Conservation (phyloP, 2,888 invertebrate species). For the Hofmannophila pseudospretella region DNA sequence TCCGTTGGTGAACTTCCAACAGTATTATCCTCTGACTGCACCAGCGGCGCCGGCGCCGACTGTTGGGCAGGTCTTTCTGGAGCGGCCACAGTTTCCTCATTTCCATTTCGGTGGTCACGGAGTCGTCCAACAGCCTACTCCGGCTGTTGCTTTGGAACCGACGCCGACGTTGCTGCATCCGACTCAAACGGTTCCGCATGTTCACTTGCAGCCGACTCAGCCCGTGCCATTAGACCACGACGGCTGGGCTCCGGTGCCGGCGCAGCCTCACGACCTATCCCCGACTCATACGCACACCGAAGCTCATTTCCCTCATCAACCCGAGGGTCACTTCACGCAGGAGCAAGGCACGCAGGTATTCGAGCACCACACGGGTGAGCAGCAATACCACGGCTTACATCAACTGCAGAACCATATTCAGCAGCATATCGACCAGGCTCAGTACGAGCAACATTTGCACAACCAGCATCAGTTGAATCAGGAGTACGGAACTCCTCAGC, state of each 20-base stretch:
- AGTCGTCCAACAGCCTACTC: conserved; percentile 11
- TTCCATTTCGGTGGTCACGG: conserved; percentile 39
- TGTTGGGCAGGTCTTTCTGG: conserved; percentile 32
- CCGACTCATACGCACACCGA: conserved; percentile 1
- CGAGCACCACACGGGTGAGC: conserved; percentile 53
- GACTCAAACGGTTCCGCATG: conserved; percentile 24
- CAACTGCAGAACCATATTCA: conserved; percentile 62
- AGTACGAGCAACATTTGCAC: conserved; percentile 26
- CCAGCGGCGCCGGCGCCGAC: conserved; percentile 17
- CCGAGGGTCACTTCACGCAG: conserved; percentile 38
- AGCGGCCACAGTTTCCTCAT: conserved; percentile 45
- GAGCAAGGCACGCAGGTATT: conserved; percentile 60
- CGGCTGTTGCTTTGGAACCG: conserved; percentile 31
- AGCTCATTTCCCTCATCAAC: conserved; percentile 14
- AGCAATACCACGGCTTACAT: conserved; percentile 52
- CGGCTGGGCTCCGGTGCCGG: conserved; percentile 64
- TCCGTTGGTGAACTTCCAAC: conserved; percentile 54
- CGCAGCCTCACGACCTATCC: conserved; percentile 36
- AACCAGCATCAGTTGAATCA: conserved; percentile 32
- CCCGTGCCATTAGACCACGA: conserved; percentile 46
- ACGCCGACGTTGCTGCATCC: conserved; percentile 24
- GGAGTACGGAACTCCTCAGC: conserved; percentile 27
- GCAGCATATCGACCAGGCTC: conserved; percentile 37
- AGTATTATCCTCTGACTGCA: conserved; percentile 32
- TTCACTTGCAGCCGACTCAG: conserved; percentile 28